Base-by-base conservation (phyloP, 2,888 invertebrate genomes). In the Eulithis prunata region DNA sequence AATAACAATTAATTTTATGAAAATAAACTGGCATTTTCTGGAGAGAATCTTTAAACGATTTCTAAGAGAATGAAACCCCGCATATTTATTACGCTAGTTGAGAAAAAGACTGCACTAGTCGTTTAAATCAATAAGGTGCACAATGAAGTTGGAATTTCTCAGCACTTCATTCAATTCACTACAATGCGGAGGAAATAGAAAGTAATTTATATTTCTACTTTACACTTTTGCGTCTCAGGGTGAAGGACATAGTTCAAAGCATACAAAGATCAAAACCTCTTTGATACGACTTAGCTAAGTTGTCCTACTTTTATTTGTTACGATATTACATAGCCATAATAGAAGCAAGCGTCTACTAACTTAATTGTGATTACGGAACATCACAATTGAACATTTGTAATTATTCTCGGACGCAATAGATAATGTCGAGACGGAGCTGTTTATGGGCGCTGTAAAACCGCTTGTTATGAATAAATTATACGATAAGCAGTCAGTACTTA, bases 331-430 rank as follows among this genome's bases (percentile, higher is more conserved):
- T 46, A 49, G 49, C 49, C 21, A 11, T 49, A 47, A 10, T 21
- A 49, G 49, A 49, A 21, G 49, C 47, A 47, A 47, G 21, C 13
- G 6, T 43, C 11, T 11, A 13, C 46, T 14, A 47, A 47, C 14
- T 14, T 14, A 47, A 47, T 47, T 47, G 47, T 14, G 8, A 14
- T 47, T 47, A 47, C 47, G 7, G 14, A 47, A 47, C 47, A 10
- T 47, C 14, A n/a, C 47, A 47, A 21, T 47, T 47, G 47, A 14
- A 21, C 11, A 49, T 49, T 47, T 21, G 14, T 49, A 49, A 49
- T 49, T 49, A 49, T 49, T 21, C 21, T 49, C 14, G 21, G 49
- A 49, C 49, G 49, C 49, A 49, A 21, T 21, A 49, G 49, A 49
- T 13, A 47, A 14, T 21, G 14, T 14, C 13, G 14, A 14, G 0